Evolutionary conservation across 2,888 invertebrate species (phyloP), one percentile per base, ranked within the genome.

Genomic region (Argyresthia albistria): DNA sequence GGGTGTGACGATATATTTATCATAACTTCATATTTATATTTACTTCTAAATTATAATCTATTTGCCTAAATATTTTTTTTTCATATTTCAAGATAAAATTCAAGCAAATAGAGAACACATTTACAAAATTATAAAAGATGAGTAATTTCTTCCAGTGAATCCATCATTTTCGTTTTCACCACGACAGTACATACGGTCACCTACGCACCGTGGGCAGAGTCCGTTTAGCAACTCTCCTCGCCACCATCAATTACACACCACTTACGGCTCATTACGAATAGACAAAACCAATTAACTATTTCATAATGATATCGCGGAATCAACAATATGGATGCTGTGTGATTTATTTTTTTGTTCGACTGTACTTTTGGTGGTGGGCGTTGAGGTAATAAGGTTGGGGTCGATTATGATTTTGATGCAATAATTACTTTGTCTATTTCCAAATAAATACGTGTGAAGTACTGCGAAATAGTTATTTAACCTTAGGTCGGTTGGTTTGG

Each of bases 191-290:
- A 4, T 49, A 12, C 10, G 11, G 36, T 9, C 10, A 50, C 76
- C 77, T 73, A 78, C 80, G 74, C 76, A 70, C 61, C 66, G 80
- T 82, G 79, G 78, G 81, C 70, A 72, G 79, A 67, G 65, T 65
- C 63, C 67, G 66, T 68, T 76, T 69, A 65, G 66, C 70, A 74
- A 71, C 66, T 66, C 64, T 65, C 62, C 61, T 73, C 69, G 63
- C 67, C 63, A 66, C 67, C 79, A 84, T 84, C 82, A 81, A 84
- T 84, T 80, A 81, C 70, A 64, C 62, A 64, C 73, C 72, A 70
- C 56, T 54, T 56, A 53, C 48, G 12, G 10, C 55, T 47, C 50
- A 55, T 55, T 54, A 54, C 46, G 43, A 47, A 55, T 55, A 36
- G 53, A 51, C 55, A 43, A 48, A 55, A 53, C 55, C 55, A 55